Evolutionary conservation across 2,888 invertebrate genomes (phyloP).

Genomic region (Pammene fasciana): DNA sequence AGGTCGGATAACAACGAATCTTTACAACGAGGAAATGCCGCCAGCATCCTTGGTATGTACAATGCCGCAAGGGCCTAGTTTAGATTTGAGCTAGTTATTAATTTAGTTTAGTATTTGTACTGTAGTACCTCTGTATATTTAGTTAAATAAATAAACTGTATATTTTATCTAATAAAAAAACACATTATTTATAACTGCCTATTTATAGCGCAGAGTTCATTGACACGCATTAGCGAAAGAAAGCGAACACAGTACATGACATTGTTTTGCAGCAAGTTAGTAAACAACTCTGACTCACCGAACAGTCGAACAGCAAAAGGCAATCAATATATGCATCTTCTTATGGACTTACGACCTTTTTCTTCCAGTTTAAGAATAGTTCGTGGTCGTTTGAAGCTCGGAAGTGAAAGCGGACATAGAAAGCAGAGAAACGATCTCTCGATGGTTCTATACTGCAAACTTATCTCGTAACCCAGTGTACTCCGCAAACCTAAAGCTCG

Average conservation of each 20-base stretch:
- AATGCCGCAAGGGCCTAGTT: too few relatives aligned
- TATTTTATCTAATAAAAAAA: too few relatives aligned
- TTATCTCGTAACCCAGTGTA: background rate
- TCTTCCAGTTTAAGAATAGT: slow-evolving; percentile 4
- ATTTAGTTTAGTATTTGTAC: too few relatives aligned
- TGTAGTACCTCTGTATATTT: too few relatives aligned
- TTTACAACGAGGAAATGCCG: too few relatives aligned
- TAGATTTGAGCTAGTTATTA: too few relatives aligned
- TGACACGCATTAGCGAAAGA: slow-evolving; percentile 27
- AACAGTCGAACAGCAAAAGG: slow-evolving; percentile 4
- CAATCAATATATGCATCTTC: background rate
- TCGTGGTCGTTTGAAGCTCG: slow-evolving; percentile 30
- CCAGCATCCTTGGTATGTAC: too few relatives aligned
- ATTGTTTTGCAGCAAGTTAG: slow-evolving; percentile 29
- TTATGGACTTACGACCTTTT: background rate
- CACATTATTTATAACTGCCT: slow-evolving; percentile 13
- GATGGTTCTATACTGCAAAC: slow-evolving; percentile 28
- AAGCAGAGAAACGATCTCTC: slow-evolving; percentile 25
- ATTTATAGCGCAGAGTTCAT: slow-evolving; percentile 24
- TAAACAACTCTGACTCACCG: slow-evolving; percentile 28
- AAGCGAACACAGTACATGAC: slow-evolving; percentile 26
- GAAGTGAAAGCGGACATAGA: slow-evolving; percentile 33
- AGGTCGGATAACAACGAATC: too few relatives aligned
- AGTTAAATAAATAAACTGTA: too few relatives aligned
- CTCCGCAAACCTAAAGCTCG: background rate